Evolutionary conservation across 2,113 vertebrate genomes (phyloP).

Genomic region (Pardalotus punctatus): DNA sequence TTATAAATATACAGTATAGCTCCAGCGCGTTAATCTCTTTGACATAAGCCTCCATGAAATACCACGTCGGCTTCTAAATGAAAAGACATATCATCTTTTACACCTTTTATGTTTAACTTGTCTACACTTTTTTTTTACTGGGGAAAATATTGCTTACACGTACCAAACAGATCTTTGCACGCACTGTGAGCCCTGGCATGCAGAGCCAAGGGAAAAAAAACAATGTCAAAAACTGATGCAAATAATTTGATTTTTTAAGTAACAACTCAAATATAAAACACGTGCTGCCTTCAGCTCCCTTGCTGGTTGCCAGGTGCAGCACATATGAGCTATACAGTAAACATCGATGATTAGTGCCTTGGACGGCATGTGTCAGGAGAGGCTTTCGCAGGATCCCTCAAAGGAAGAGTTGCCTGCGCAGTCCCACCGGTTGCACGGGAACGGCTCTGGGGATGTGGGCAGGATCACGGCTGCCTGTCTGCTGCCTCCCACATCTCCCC

Average conservation of each 20-base stretch:
- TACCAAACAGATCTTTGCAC: slow-evolving; percentile 64
- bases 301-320: slow-evolving; percentile 60
- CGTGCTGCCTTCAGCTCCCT: slow-evolving; percentile 64
- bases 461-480: not conserved
- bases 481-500: not conserved
- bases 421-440: not conserved
- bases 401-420: not conserved
- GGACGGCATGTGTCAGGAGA: slow-evolving; percentile 55
- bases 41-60: slow-evolving; percentile 52
- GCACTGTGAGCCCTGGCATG: slow-evolving; percentile 58
- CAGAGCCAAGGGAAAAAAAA: slow-evolving; percentile 61
- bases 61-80: not conserved
- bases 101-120: slow-evolving; percentile 65
- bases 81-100: slow-evolving; percentile 57
- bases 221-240: slow-evolving; percentile 67
- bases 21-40: slow-evolving; percentile 57
- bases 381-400: not conserved
- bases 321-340: slow-evolving; percentile 60
- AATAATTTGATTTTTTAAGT: slow-evolving; percentile 66
- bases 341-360: slow-evolving; percentile 63
- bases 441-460: not conserved
- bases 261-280: slow-evolving; percentile 65
- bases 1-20: slow-evolving; percentile 36
- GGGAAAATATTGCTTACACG: slow-evolving; percentile 57
- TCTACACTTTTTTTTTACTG: slow-evolving; percentile 49